phyloP scores from a whole-genome alignment of 2,113 vertebrate species.

The Aptenodytes forsteri region DNA sequence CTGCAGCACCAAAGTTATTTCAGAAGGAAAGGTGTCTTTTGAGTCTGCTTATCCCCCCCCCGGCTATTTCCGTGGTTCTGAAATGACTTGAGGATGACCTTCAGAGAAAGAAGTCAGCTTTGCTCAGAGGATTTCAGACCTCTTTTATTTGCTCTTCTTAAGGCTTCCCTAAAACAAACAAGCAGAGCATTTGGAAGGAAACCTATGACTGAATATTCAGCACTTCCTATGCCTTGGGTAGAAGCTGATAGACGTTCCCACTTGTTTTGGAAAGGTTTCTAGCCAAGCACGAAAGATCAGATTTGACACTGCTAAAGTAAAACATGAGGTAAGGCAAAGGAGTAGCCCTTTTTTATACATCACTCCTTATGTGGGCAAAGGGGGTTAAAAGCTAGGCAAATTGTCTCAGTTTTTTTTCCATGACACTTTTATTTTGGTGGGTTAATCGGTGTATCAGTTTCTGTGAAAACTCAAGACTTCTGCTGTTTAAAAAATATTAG shows the following conservation, averaged over 20 bases:
- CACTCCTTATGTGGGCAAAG: neutral
- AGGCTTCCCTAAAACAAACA: conserved; percentile 8
- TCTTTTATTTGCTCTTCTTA: neutral
- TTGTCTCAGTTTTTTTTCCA: neutral
- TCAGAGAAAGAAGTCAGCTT: neutral
- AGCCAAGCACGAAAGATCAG: neutral
- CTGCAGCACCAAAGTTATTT: neutral
- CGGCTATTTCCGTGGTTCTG: neutral
- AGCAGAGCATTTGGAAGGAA: neutral
- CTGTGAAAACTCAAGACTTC: neutral
- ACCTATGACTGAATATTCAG: neutral
- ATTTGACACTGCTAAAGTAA: neutral
- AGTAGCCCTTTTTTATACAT: neutral
- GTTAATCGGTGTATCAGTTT: neutral
- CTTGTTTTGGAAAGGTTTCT: neutral
- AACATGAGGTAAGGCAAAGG: neutral
- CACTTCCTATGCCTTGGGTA: neutral
- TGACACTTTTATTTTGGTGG: neutral
- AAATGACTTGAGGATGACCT: neutral
- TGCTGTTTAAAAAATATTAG: neutral
- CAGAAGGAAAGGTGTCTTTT: neutral
- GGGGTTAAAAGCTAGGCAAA: neutral
- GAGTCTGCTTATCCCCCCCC: neutral
- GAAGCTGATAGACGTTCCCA: neutral
- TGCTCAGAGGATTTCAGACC: neutral